Base-by-base conservation (phyloP, 2,797 vertebrate genomes). In the Trichosurus vulpecula region DNA sequence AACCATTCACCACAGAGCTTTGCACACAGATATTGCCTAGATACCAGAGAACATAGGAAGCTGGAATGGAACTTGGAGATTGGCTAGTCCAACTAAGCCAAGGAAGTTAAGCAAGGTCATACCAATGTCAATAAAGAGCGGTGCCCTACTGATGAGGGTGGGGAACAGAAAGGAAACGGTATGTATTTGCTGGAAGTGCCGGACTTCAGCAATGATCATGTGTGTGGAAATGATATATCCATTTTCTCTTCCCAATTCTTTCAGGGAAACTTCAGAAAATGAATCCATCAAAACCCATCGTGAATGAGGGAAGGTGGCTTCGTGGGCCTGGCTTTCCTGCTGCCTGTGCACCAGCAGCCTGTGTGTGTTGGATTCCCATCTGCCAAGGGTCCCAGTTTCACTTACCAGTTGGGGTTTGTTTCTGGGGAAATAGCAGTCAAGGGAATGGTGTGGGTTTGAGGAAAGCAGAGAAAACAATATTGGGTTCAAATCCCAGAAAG, bases 201-300 rank as follows among this genome's bases (percentile, higher is more conserved):
- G 31, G 90, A 90, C 27, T 2, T 51, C 6, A 90, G 52, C 29
- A 52, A 13, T 31, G 29, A 53, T 90, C 51, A 22, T 53, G 31
- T 52, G 90, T 22, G 30, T 54, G 29, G 90, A 29, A 90, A 90
- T 54, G 53, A 51, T 13, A 51, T 47, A 66, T 87, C 30, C 10
- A 47, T 81, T 57, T 54, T 90, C 52, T 90, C 53, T 92, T 61
- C 3, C 54, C 81, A 55, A 22, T 93, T 94, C 74, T 95, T 97
- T 93, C 95, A 98, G 98, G 98, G 98, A 98, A 94, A 97, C 97
- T 57, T 92, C 98, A 96, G 97, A 97, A 96, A 98, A 98, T 1
- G 98, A 98, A 95, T 96, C 97, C 66, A 93, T 98, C 96, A 98
- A 98, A 98, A 98, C 98, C 0, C 98, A 98, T 97, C 98, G 97